A percentile compares a stretch with the other conserved stretches of the same genome.
Conservation (phyloP, 2,113 vertebrate species). For the Anguilla rostrata region DNA sequence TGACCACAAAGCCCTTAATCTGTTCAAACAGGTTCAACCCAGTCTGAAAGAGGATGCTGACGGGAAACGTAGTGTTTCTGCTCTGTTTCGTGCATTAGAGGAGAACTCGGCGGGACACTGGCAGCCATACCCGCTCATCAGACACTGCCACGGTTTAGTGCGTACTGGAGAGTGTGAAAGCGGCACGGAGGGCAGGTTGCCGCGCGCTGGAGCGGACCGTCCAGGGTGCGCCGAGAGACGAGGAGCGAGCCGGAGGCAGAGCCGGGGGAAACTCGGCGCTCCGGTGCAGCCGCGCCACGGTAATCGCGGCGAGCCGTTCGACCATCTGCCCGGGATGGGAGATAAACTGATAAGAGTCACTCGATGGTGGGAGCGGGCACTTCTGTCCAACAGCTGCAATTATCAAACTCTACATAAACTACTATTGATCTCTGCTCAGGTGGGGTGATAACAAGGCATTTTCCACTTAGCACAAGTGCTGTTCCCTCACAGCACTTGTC, state of each 20-base stretch:
- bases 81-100: not conserved
- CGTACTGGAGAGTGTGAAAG: not conserved
- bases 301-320: constrained; percentile 29
- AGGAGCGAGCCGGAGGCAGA: not conserved
- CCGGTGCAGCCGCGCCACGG: constrained; percentile 6
- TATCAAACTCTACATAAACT: constrained; percentile 80
- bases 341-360: constrained; percentile 79
- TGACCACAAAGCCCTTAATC: not conserved
- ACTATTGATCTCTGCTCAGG: constrained; percentile 81
- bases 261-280: not conserved
- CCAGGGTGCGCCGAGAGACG: not conserved
- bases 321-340: constrained; percentile 77
- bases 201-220: not conserved
- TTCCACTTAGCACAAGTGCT: constrained; percentile 91
- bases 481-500: constrained; percentile 81
- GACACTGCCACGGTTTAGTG: not conserved
- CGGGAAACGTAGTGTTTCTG: not conserved
- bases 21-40: not conserved
- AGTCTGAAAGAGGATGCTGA: not conserved
- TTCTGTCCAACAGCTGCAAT: constrained; percentile 81
- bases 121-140: not conserved
- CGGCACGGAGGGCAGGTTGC: not conserved
- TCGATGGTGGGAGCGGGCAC: constrained; percentile 75
- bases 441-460: constrained; percentile 84
- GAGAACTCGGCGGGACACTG: not conserved